phyloP scores from a whole-genome alignment of 2,888 invertebrate genomes.

The Chrysotoxum bicinctum region DNA sequence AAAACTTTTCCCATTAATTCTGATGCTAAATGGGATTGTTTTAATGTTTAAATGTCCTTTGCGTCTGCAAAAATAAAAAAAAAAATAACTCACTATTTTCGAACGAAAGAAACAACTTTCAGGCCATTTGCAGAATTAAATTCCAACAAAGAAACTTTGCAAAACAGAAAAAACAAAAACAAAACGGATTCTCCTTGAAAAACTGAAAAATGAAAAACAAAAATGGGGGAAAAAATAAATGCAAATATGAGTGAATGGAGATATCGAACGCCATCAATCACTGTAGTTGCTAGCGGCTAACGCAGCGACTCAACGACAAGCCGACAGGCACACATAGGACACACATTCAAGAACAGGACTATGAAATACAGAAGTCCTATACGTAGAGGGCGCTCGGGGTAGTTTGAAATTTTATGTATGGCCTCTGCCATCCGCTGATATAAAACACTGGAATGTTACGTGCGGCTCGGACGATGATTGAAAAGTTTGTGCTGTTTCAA shows the following conservation, averaged over 20 bases:
- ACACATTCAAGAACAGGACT: not conserved
- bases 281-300: slow-evolving; percentile 52
- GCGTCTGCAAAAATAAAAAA: not conserved
- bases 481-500: slow-evolving; percentile 66
- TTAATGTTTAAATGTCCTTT: slow-evolving; percentile 38
- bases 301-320: slow-evolving; percentile 23
- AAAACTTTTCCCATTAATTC: slow-evolving; percentile 38
- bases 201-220: not conserved
- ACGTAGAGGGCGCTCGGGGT: slow-evolving; percentile 10
- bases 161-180: slow-evolving; percentile 7
- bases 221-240: slow-evolving; percentile 15
- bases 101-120: slow-evolving; percentile 36
- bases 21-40: slow-evolving; percentile 36
- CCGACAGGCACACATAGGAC: not conserved
- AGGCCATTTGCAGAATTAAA: slow-evolving; percentile 69
- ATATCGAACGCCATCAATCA: slow-evolving; percentile 71
- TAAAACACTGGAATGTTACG: slow-evolving; percentile 14
- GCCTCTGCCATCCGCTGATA: slow-evolving; percentile 58
- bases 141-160: slow-evolving; percentile 47
- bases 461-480: slow-evolving; percentile 57
- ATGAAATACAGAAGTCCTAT: slow-evolving; percentile 22
- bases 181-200: slow-evolving; percentile 23
- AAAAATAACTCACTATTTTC: not conserved
- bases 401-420: slow-evolving; percentile 6
- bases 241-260: slow-evolving; percentile 69